Percentiles rank a stretch among this genome's conserved stretches.
These are phyloP conservation scores for Tuberolachnus salignus DNA, from an alignment of 2,888 invertebrate genomes.

Conservation along the genomic window DNA sequence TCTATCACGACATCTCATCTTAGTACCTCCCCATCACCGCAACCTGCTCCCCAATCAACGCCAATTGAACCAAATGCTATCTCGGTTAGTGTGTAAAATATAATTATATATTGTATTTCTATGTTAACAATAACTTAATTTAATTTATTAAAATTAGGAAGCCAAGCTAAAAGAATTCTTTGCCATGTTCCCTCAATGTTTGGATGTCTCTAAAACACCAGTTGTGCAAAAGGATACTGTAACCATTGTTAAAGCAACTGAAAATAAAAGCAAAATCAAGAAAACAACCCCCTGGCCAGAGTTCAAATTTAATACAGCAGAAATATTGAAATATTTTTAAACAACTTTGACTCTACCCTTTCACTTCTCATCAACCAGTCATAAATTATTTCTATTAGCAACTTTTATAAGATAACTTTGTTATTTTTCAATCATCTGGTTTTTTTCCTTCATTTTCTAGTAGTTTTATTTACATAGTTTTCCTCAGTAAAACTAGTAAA, in stretches of 20 bases:
- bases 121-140: neutral
- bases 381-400: slow-evolving; percentile 21
- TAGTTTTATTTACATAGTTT: slow-evolving; percentile 50
- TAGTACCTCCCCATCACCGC: neutral
- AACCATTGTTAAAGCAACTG: slow-evolving; percentile 6
- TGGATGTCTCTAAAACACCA: slow-evolving; percentile 39
- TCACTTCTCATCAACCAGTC: neutral
- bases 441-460: neutral
- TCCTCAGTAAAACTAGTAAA: slow-evolving; percentile 39
- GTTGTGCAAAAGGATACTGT: slow-evolving; percentile 13
- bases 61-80: slow-evolving; percentile 35
- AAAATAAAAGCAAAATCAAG: slow-evolving; percentile 31
- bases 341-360: slow-evolving; percentile 20
- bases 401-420: slow-evolving; percentile 28
- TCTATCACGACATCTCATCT: neutral
- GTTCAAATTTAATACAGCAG: slow-evolving; percentile 50
- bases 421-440: slow-evolving; percentile 23
- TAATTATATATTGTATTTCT: neutral
- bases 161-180: slow-evolving; percentile 52
- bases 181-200: slow-evolving; percentile 50
- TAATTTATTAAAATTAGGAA: slow-evolving; percentile 29
- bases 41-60: neutral
- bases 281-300: slow-evolving; percentile 51
- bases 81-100: slow-evolving; percentile 23
- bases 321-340: slow-evolving; percentile 55